These are phyloP conservation scores for Choristoneura fumiferana DNA, from an alignment of 1,140 invertebrate genomes.

Conservation along the genomic window DNA sequence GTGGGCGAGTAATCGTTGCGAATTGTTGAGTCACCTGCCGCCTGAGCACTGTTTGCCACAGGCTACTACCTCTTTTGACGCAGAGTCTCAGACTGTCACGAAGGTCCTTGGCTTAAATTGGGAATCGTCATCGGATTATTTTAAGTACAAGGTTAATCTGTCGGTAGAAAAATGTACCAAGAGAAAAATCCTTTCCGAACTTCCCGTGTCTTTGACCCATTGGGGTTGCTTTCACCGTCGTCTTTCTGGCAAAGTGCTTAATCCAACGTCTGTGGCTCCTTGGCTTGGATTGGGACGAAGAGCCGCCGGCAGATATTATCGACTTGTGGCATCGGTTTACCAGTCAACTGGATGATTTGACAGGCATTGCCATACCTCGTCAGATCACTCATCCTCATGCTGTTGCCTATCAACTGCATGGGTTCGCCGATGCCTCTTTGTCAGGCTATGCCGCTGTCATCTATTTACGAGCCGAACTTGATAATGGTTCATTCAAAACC, in stretches of 20 bases:
- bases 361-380: neutral
- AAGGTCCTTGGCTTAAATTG: slow-evolving; percentile 3
- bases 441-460: slow-evolving; percentile 40
- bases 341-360: neutral
- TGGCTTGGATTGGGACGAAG: slow-evolving; percentile 52
- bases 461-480: neutral
- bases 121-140: neutral
- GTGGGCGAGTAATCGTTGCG: slow-evolving; percentile 1
- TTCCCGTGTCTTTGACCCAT: slow-evolving; percentile 44
- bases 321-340: slow-evolving; percentile 23
- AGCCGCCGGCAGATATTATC: slow-evolving; percentile 27
- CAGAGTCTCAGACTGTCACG: too few species aligned
- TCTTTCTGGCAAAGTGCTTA: slow-evolving; percentile 47
- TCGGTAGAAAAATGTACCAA: slow-evolving; percentile 27
- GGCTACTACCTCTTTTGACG: neutral
- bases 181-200: slow-evolving; percentile 35
- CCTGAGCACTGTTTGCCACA: neutral
- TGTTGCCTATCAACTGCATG: neutral
- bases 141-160: neutral
- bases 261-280: slow-evolving; percentile 52
- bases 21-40: neutral
- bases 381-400: slow-evolving; percentile 2
- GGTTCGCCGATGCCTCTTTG: slow-evolving; percentile 21
- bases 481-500: neutral
- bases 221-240: slow-evolving; percentile 48